These are phyloP conservation scores for Pomatorhinus ruficollis DNA, from an alignment of 2,113 vertebrate genomes.

Conservation along the genomic window DNA sequence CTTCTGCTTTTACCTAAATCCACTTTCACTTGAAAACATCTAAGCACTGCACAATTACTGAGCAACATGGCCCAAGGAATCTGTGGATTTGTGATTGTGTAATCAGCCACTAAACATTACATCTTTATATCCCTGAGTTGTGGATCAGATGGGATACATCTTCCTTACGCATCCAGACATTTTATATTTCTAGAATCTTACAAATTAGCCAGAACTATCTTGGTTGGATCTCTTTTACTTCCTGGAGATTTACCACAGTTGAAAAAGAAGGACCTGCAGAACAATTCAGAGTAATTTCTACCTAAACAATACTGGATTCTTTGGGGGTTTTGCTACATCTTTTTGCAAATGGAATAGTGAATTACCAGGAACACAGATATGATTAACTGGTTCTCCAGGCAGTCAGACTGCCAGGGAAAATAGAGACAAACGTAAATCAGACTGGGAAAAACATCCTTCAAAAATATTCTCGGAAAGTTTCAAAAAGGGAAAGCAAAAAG, in stretches of 20 bases:
- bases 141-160: constrained; percentile 44
- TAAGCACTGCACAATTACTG: background rate
- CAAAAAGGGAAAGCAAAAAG: background rate
- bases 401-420: background rate
- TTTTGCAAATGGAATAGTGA: background rate
- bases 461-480: background rate
- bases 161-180: constrained; percentile 23
- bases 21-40: background rate
- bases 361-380: background rate
- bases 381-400: background rate
- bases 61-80: background rate
- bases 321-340: background rate
- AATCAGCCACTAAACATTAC: constrained; percentile 30
- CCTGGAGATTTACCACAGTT: background rate
- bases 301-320: background rate
- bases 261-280: background rate
- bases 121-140: constrained; percentile 15
- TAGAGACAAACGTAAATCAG: background rate
- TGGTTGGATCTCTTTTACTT: background rate
- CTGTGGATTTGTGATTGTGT: background rate
- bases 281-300: background rate
- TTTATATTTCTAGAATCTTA: background rate
- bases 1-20: background rate
- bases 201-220: background rate
- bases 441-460: background rate